These are phyloP conservation scores for Syrista parreyssii DNA, from an alignment of 2,888 invertebrate genomes.

Conservation along the genomic window DNA sequence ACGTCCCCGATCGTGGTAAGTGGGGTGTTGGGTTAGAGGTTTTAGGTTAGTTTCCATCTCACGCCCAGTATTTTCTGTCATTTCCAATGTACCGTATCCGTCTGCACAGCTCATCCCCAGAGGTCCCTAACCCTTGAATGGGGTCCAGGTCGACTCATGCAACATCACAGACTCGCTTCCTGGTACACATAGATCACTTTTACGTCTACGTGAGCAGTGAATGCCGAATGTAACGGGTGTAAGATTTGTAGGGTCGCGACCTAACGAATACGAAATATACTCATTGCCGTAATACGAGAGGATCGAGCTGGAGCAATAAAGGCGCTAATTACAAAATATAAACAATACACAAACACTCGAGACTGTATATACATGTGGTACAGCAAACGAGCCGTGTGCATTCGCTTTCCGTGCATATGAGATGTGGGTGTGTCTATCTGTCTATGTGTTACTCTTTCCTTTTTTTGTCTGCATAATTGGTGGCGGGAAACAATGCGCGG, in stretches of 20 bases:
- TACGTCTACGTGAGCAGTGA: neutral
- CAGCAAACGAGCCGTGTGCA: neutral
- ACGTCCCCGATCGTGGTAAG: constrained; percentile 1
- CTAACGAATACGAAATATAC: neutral
- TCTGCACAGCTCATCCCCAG: neutral
- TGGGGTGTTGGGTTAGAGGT: neutral
- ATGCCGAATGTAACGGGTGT: neutral
- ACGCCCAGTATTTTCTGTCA: neutral
- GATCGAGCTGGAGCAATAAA: neutral
- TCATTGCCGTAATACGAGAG: neutral
- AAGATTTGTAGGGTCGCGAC: neutral
- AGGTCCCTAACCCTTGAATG: neutral
- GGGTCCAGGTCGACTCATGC: neutral
- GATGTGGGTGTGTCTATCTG: neutral
- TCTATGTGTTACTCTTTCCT: neutral
- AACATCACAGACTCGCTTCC: neutral
- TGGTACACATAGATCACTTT: neutral
- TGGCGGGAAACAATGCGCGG: constrained; percentile 2
- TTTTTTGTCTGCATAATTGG: constrained; percentile 6
- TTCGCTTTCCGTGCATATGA: neutral
- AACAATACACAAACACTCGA: neutral
- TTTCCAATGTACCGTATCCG: neutral
- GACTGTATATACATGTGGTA: neutral
- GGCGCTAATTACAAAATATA: neutral
- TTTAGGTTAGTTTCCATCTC: neutral